Evolutionary conservation across 2,797 vertebrate genomes (phyloP).

Genomic region (Pipistrellus pipistrellus): DNA sequence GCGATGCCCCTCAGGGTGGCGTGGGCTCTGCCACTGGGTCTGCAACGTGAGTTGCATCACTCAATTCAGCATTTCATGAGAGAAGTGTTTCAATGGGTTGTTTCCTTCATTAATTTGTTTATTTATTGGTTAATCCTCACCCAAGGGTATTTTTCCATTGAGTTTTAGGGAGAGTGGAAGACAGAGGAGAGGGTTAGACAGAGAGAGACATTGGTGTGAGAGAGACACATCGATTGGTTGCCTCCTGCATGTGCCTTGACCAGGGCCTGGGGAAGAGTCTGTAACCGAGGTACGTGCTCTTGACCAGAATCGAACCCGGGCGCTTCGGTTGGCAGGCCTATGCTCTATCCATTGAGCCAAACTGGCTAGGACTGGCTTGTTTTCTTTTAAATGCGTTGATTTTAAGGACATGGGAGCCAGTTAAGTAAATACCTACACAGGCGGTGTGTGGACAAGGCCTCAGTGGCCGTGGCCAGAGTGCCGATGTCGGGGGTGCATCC

Average conservation of each 20-base stretch:
- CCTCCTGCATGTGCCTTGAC: no score
- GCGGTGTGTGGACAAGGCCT: background rate
- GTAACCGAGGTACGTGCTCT: no score
- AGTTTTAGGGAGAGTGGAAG: no score
- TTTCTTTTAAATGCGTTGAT: background rate
- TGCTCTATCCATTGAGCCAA: no score
- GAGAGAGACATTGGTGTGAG: no score
- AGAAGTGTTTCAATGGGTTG: background rate
- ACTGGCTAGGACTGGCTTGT: background rate
- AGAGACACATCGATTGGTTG: no score
- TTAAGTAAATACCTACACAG: background rate
- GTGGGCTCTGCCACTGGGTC: rapidly evolving
- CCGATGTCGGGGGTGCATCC: background rate
- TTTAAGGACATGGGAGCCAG: background rate
- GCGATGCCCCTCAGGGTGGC: background rate
- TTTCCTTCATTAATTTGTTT: background rate
- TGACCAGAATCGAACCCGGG: no score
- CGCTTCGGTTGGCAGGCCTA: no score
- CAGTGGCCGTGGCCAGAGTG: rapidly evolving
- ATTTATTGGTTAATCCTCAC: no score
- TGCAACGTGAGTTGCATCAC: background rate
- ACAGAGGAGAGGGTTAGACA: no score
- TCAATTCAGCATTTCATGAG: background rate
- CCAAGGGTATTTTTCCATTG: no score
- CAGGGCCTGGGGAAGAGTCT: no score